Evolutionary conservation across 1,140 invertebrate genomes (phyloP), one percentile per base, ranked within the genome.

Genomic region (Teleogryllus occipitalis): DNA sequence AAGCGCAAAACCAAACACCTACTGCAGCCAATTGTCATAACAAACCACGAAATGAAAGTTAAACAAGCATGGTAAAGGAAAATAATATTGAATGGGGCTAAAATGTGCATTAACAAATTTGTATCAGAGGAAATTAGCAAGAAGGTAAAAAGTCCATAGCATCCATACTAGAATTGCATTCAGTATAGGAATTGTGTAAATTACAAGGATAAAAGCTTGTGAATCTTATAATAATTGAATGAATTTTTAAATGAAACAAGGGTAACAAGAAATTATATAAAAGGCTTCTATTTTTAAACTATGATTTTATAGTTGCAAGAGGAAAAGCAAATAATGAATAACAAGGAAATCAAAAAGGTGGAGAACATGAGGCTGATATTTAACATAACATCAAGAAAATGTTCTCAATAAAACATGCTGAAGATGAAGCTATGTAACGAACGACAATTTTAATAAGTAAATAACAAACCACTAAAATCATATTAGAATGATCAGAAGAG

Each of bases 1-100:
- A 39, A 78, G 78, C 78, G 8, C 78, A 78, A 78, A 78, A 78
- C 78, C 78, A 78, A 78, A 78, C 78, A 78, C 78, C 78, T 78
- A 78, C 65, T 72, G 21, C 78, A 78, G n/a, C 74, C 46, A 75
- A 72, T 65, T 65, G 54, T 65, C 54, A 65, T 65, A 65, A 65
- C 10, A 65, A 65, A 65, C 18, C 27, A 39, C 5, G 27, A 65
- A 65, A 65, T 65, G 0, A 65, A 2, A 10, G 18, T 65, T 10
- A 65, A 65, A 18, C 54, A 65, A 14, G 18, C 54, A 65, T 65
- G 54, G 54, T 18, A 18, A 65, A 65, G 54, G 54, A 65, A 65
- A 65, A 65, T 65, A 65, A 14, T 7, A 39, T 39, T 39, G 27
- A 39, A 39, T 39, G 27, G 27, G 27, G 5, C 27, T 5, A 39